Conservation (phyloP, 1,140 invertebrate species). For the Papilio polytes region DNA sequence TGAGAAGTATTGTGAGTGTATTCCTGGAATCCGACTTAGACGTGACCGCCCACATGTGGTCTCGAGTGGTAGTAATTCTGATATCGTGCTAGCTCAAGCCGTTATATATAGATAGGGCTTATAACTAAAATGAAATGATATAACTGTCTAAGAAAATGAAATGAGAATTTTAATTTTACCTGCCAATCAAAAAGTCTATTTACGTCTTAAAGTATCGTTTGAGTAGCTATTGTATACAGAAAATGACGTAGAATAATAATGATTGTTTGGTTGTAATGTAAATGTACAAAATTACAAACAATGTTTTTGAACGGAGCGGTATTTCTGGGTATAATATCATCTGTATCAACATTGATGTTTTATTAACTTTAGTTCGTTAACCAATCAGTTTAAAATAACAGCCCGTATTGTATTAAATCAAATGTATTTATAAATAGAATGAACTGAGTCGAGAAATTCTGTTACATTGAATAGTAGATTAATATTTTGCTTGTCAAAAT, state of each 20-base stretch:
- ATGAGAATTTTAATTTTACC: no score
- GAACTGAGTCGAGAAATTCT: neutral
- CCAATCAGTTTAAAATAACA: constrained; percentile 30
- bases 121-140: no score
- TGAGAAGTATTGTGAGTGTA: no score
- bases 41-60: no score
- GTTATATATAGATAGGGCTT: no score
- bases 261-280: neutral
- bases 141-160: no score
- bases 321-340: neutral
- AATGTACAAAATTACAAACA: constrained; percentile 1
- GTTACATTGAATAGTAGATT: neutral
- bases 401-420: constrained; percentile 36
- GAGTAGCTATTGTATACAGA: neutral
- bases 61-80: no score
- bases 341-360: constrained; percentile 23
- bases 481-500: neutral
- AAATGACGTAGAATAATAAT: neutral
- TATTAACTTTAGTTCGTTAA: constrained; percentile 22
- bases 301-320: neutral
- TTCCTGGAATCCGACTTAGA: no score
- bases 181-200: neutral
- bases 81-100: no score
- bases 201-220: neutral
- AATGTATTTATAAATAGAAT: constrained; percentile 36